A percentile compares a stretch with the other conserved stretches of the same genome.
phyloP scores from a whole-genome alignment of 2,797 vertebrate genomes.

The Buceros bicornis region DNA sequence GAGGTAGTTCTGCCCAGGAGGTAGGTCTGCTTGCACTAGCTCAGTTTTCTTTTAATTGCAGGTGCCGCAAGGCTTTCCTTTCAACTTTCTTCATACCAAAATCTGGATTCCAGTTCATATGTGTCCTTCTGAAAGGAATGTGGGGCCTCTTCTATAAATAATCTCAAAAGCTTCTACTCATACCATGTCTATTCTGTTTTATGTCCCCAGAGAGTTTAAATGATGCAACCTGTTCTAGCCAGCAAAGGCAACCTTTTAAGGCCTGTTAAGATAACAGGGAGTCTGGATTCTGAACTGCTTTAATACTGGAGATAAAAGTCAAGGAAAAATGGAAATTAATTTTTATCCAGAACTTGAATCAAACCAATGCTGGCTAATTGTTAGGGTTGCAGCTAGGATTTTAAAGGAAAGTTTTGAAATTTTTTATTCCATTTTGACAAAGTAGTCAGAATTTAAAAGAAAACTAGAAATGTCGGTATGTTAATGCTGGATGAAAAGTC shows the following conservation, averaged over 20 bases:
- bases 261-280: neutral
- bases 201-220: neutral
- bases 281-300: neutral
- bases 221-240: neutral
- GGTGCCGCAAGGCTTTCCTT: neutral
- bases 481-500: neutral
- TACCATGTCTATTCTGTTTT: neutral
- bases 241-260: neutral
- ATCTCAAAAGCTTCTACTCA: neutral
- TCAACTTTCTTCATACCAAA: neutral
- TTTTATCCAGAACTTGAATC: neutral
- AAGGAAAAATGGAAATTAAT: neutral
- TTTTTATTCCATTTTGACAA: neutral
- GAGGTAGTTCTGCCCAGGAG: neutral
- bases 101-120: neutral
- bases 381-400: neutral
- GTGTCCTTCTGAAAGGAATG: neutral
- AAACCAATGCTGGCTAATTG: neutral
- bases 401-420: neutral
- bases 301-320: neutral
- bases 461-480: neutral
- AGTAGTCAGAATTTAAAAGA: neutral
- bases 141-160: neutral
- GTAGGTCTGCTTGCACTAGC: neutral
- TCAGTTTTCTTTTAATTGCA: neutral